A percentile compares a stretch with the other conserved stretches of the same genome.
phyloP scores from a whole-genome alignment of 2,888 invertebrate genomes.

The Drosophila subsilvestris region DNA sequence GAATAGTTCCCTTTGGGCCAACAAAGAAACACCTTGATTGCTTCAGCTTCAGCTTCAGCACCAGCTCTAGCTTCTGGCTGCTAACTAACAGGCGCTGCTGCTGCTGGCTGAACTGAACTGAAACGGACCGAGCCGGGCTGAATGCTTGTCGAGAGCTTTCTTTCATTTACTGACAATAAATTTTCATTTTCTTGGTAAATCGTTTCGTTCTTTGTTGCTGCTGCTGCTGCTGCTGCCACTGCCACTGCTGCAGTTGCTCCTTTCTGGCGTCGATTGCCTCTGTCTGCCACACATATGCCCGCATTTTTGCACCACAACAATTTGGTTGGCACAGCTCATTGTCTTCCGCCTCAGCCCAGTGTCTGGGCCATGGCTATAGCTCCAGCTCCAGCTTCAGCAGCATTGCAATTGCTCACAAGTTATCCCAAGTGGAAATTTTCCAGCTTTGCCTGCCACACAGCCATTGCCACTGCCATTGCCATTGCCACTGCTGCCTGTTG shows the following conservation, averaged over 20 bases:
- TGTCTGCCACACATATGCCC: constrained; percentile 67
- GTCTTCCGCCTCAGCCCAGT: constrained; percentile 53
- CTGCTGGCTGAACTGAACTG: constrained; percentile 22
- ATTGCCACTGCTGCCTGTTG: constrained; percentile 22
- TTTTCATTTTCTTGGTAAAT: constrained; percentile 81
- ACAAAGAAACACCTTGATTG: constrained; percentile 75
- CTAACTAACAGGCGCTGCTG: constrained; percentile 14
- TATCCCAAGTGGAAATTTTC: constrained; percentile 82
- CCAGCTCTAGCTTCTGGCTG: background rate
- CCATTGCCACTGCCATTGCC: too few species aligned
- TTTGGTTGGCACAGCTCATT: constrained; percentile 76
- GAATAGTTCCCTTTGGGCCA: constrained; percentile 49
- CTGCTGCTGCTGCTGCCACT: constrained; percentile 43
- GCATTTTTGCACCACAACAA: constrained; percentile 78
- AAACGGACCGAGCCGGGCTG: constrained; percentile 10
- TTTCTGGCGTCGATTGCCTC: constrained; percentile 80
- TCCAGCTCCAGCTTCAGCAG: constrained; percentile 22
- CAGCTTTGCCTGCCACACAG: constrained; percentile 37
- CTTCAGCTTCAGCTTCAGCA: constrained; percentile 50
- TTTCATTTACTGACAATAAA: constrained; percentile 81
- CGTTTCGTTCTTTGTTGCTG: constrained; percentile 51
- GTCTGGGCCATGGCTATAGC: constrained; percentile 12
- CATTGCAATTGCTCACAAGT: constrained; percentile 81
- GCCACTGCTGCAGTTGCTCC: constrained; percentile 63
- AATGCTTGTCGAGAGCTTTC: constrained; percentile 54